phyloP scores from a whole-genome alignment of 2,113 vertebrate species.

The Pseudorectes ferrugineus region DNA sequence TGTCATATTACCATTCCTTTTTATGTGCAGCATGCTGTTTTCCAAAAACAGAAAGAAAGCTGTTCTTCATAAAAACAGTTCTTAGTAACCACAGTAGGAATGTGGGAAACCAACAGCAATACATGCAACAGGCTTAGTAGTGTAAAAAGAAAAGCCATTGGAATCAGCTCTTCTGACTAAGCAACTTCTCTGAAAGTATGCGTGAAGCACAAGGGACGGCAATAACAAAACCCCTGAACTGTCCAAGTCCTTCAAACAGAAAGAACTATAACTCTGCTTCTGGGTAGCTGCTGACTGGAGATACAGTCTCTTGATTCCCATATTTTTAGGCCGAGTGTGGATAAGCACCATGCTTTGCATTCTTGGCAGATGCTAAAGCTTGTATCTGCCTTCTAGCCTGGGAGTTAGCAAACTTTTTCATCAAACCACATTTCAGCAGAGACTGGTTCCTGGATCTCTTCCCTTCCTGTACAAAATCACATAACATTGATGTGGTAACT shows the following conservation, averaged over 20 bases:
- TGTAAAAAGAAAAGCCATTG: not conserved
- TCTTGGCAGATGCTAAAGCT: constrained; percentile 57
- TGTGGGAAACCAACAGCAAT: constrained; percentile 4
- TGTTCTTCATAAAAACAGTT: constrained; percentile 26
- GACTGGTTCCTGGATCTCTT: constrained; percentile 51
- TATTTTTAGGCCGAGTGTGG: constrained; percentile 16
- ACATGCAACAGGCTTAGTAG: not conserved
- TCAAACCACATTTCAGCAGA: constrained; percentile 61
- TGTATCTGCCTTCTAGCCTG: constrained; percentile 64
- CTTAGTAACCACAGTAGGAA: constrained; percentile 37
- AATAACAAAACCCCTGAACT: not conserved
- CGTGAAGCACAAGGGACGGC: not conserved
- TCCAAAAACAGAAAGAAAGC: constrained; percentile 35
- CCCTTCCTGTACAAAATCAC: constrained; percentile 62
- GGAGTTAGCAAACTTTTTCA: constrained; percentile 62
- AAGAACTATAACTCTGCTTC: not conserved
- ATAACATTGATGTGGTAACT: constrained; percentile 60
- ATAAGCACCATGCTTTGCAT: constrained; percentile 53
- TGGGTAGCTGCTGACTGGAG: constrained; percentile 37
- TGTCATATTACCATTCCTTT: constrained; percentile 12
- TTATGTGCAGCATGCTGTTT: constrained; percentile 29
- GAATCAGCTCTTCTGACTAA: constrained; percentile 45
- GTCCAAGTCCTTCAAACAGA: not conserved
- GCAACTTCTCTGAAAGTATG: constrained; percentile 14
- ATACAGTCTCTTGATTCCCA: not conserved